These are phyloP conservation scores for Noctua fimbriata DNA, from an alignment of 2,888 invertebrate species.

Conservation along the genomic window DNA sequence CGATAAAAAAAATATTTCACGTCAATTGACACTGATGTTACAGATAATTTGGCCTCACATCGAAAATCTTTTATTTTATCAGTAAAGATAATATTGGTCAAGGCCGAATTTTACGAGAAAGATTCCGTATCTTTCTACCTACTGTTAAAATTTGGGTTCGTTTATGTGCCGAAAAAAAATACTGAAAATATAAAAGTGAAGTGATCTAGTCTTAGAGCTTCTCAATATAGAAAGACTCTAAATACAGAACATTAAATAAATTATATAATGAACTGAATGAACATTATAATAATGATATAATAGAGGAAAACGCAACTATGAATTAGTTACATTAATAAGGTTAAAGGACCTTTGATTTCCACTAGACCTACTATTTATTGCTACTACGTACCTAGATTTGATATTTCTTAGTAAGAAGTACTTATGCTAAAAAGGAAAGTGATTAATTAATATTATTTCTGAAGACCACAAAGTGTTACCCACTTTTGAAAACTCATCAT, in stretches of 20 bases:
- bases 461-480: not conserved
- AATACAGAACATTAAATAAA: not conserved
- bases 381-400: too few species aligned
- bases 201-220: not conserved
- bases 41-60: conserved; percentile 12
- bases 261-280: not conserved
- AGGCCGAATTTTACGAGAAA: not conserved
- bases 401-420: not conserved
- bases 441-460: conserved; percentile 21
- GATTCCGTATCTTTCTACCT: not conserved
- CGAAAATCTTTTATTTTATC: conserved; percentile 32
- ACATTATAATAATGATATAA: not conserved
- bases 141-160: not conserved
- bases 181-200: conserved; percentile 4
- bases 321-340: not conserved
- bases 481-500: conserved; percentile 8
- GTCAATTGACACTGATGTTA: conserved; percentile 23
- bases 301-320: not conserved
- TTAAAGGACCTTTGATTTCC: not conserved
- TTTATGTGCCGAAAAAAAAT: not conserved
- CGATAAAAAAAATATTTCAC: conserved; percentile 5
- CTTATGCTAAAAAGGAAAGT: not conserved
- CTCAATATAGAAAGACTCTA: not conserved
- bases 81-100: conserved; percentile 28
- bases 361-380: not conserved